phyloP scores from a whole-genome alignment of 2,113 vertebrate genomes.

The Hyperopisus bebe region DNA sequence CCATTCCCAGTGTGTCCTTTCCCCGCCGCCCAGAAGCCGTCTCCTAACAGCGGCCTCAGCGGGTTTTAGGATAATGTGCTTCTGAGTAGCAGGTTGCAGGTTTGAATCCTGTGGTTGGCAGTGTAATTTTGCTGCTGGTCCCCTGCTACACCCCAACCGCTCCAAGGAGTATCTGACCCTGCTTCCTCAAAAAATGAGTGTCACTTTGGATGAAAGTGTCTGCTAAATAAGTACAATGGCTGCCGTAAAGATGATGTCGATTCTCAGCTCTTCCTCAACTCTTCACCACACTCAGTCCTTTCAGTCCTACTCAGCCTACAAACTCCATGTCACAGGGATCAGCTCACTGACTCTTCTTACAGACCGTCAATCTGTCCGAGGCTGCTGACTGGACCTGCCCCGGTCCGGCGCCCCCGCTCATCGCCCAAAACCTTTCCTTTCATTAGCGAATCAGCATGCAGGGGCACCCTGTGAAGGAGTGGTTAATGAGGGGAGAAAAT shows the following conservation, averaged over 20 bases:
- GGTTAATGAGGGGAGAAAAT: constrained; percentile 7
- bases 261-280: not conserved
- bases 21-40: not conserved
- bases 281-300: too few relatives aligned
- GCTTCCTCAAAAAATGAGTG: not conserved
- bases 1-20: not conserved
- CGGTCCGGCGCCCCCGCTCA: not conserved
- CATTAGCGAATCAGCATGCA: constrained; percentile 10
- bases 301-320: not conserved
- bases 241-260: not conserved
- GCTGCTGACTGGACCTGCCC: not conserved
- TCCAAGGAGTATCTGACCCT: not conserved
- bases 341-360: not conserved
- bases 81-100: not conserved
- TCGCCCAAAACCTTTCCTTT: not conserved
- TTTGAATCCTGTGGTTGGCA: not conserved
- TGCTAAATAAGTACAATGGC: not conserved
- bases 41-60: not conserved
- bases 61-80: not conserved
- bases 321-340: not conserved
- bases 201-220: not conserved
- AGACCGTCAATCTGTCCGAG: not conserved
- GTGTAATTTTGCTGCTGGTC: not conserved
- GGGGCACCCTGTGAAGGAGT: not conserved
- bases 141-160: not conserved